Evolutionary conservation across 2,797 vertebrate species (phyloP), one percentile per base, ranked within the genome.

Genomic region (Numenius phaeopus): DNA sequence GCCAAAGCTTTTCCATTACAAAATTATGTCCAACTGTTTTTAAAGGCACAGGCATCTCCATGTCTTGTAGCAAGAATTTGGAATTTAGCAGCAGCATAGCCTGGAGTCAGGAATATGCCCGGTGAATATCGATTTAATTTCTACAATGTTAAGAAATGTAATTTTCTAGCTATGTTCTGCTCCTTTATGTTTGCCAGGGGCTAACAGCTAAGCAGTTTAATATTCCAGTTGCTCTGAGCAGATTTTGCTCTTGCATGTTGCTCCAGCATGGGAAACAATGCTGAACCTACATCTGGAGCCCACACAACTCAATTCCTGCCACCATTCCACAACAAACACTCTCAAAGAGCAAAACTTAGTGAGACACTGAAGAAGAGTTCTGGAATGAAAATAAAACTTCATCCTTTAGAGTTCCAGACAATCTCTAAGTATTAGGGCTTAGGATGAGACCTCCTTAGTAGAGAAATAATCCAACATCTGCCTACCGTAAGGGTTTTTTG

Each of bases 401-500:
- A 75, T 87, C 61, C 32, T 92, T 93, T 77, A 87, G 78, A 59
- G 21, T 52, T 94, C 80, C 83, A 89, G 57, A 77, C 57, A 87
- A 69, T 61, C 71, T 91, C 37, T 80, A 84, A 94, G n/a, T 83
- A 75, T 69, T 55, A 82, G 49, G 71, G 32, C 3, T 93, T 95
- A 83, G 49, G 44, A 78, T 91, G 89, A 94, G 59, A 50, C 57
- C 4, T 80, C 75, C 77, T 84, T 88, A 93, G 87, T 54, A 84
- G 77, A 93, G 39, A 97, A 93, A 66, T 87, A 92, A 93, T 83
- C 78, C 77, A 79, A 89, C 93, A 90, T 93, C 80, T 96, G 85
- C 83, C 90, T 87, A 87, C 91, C 90, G 77, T 85, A 82, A 88
- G 37, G 32, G 11, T 1, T 50, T 96, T 93, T 96, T 95, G 26